Evolutionary conservation across 2,797 vertebrate species (phyloP).

Genomic region (Sebastes alutus): DNA sequence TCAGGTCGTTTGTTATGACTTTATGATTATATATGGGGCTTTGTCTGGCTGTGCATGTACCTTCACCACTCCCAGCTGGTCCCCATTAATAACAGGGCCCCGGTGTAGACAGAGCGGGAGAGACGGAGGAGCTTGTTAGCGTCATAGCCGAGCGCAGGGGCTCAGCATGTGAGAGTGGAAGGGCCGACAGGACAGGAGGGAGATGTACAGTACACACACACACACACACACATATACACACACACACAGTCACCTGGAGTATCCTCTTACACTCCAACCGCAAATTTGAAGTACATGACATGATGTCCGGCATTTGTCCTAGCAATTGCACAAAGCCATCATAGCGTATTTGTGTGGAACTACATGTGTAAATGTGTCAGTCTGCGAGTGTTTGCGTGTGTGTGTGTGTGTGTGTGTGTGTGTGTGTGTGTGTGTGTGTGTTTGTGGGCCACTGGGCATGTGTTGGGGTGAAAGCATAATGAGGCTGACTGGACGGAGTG

Average conservation of each 20-base stretch:
- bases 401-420: constrained; percentile 9
- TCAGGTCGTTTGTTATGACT: constrained; percentile 87
- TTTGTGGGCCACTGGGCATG: constrained; percentile 69
- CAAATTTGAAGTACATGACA: constrained; percentile 71
- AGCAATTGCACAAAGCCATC: constrained; percentile 66
- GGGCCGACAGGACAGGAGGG: constrained; percentile 72
- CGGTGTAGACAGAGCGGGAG: constrained; percentile 71
- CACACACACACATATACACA: constrained; percentile 33
- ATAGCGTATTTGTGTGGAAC: constrained; percentile 43
- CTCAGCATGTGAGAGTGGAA: constrained; percentile 73
- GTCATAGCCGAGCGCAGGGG: constrained; percentile 70
- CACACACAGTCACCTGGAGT: constrained; percentile 55
- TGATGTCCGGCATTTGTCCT: constrained; percentile 72
- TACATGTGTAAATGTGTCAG: constrained; percentile 64
- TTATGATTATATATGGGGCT: constrained; percentile 88
- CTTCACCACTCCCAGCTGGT: constrained; percentile 86
- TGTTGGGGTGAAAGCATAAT: constrained; percentile 76
- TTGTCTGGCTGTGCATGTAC: constrained; percentile 86
- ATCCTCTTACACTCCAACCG: constrained; percentile 52
- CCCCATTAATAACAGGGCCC: constrained; percentile 85
- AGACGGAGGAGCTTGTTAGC: constrained; percentile 84
- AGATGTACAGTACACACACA: constrained; percentile 57
- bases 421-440: constrained; percentile 45
- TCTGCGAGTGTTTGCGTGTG: constrained; percentile 37
- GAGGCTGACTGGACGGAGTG: constrained; percentile 73